Conservation (phyloP, 2,888 invertebrate species). For the Drosophila greeni region DNA sequence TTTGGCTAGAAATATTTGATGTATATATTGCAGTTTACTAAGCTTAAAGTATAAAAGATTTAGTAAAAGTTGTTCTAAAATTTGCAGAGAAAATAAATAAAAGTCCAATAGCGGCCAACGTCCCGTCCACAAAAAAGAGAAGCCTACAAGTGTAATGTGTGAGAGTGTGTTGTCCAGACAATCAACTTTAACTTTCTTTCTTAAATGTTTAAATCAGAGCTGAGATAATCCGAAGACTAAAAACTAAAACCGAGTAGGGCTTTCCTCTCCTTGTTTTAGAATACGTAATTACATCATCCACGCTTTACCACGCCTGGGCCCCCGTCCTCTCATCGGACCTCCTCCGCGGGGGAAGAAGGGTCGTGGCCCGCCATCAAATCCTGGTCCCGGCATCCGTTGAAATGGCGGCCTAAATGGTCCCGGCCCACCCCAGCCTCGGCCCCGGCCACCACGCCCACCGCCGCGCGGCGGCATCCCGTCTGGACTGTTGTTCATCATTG, state of each 20-base stretch:
- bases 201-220: slow-evolving; percentile 41
- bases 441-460: slow-evolving; percentile 63
- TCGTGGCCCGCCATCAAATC: slow-evolving; percentile 51
- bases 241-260: slow-evolving; percentile 45
- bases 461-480: slow-evolving; percentile 52
- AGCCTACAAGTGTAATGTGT: slow-evolving; percentile 7
- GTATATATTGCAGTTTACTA: slow-evolving; percentile 4
- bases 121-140: slow-evolving; percentile 6
- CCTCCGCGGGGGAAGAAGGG: slow-evolving; percentile 60
- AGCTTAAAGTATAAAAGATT: neutral
- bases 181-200: slow-evolving; percentile 1
- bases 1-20: neutral
- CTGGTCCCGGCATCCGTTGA: slow-evolving; percentile 60
- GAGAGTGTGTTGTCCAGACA: slow-evolving; percentile 11
- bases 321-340: slow-evolving; percentile 68
- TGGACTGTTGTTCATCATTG: slow-evolving; percentile 54
- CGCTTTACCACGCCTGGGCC: slow-evolving; percentile 76
- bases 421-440: slow-evolving; percentile 54
- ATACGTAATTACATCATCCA: slow-evolving; percentile 75
- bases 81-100: neutral
- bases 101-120: slow-evolving; percentile 11
- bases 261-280: slow-evolving; percentile 29
- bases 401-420: slow-evolving; percentile 67
- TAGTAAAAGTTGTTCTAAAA: neutral
- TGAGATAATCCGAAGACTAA: slow-evolving; percentile 59